Percentiles rank a stretch among this genome's conserved stretches.
Conservation (phyloP, 2,888 invertebrate species). For the Hydropsyche betteni region DNA sequence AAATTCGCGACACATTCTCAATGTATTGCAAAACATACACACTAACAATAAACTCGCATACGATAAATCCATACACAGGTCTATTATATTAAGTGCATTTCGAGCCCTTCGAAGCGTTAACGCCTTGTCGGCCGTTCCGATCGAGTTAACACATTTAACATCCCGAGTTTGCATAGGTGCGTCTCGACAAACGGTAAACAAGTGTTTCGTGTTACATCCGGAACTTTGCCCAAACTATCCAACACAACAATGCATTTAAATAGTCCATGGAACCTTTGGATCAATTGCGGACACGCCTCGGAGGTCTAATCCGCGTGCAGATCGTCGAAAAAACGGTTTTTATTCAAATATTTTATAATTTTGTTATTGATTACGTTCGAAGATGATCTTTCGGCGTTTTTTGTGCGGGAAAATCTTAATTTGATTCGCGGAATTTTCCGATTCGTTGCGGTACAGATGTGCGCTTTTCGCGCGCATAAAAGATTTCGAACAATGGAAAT, state of each 20-base stretch:
- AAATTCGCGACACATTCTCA: too few relatives aligned
- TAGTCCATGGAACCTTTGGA: neutral
- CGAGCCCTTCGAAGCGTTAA: constrained; percentile 30
- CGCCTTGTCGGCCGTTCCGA: constrained; percentile 42
- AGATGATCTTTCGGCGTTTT: neutral
- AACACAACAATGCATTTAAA: constrained; percentile 3
- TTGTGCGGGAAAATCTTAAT: neutral
- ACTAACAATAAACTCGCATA: too few relatives aligned
- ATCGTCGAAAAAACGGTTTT: neutral
- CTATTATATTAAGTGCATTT: too few relatives aligned
- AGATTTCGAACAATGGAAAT: constrained; percentile 32
- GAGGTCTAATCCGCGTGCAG: neutral
- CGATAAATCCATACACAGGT: too few relatives aligned
- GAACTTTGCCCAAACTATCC: constrained; percentile 31
- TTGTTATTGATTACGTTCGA: too few relatives aligned
- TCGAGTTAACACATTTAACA: constrained; percentile 36
- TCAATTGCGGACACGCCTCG: neutral
- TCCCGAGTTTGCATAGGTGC: constrained; percentile 48
- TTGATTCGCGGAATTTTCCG: constrained; percentile 29
- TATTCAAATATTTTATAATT: too few relatives aligned
- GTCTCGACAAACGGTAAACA: constrained; percentile 43
- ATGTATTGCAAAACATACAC: too few relatives aligned
- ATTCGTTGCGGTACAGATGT: too few relatives aligned
- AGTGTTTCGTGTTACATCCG: constrained; percentile 45
- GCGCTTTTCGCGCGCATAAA: neutral